Evolutionary conservation across 1,140 invertebrate species (phyloP), one percentile per base, ranked within the genome.

Genomic region (Anagrus nilaparvatae): DNA sequence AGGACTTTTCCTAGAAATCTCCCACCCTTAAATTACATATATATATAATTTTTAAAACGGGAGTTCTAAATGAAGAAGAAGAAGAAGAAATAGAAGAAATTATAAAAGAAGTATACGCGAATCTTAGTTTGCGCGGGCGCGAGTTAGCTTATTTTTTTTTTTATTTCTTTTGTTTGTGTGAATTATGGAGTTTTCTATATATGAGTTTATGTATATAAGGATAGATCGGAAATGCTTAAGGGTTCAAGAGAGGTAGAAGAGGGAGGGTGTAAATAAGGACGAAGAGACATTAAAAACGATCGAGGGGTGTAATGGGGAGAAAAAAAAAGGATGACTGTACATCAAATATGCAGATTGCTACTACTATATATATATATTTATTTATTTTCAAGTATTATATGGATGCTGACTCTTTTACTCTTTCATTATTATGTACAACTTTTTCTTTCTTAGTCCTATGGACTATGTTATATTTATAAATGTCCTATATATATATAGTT

Each of bases 271-370:
- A 40, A 34, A 44, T 40, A 46, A 37, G 32, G 41, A 34, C n/a
- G 25, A 35, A 41, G 38, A 44, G 47, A 44, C 27, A 41, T 39
- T 41, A 40, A 44, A 24, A 39, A 12, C 27, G 32, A 39, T 28
- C 23, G 40, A 14, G 19, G n/a, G 34, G 25, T 36, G 25, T 23
- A 36, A 24, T n/a, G 19, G 32, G 38, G 49, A 47, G 45, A 47
- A 51, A 48, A 44, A 46, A 41, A 47, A 48, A 48, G 53, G 44
- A 47, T 47, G 47, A 47, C 47, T 48, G 40, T 52, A 49, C 51
- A 43, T 53, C 51, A 53, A 57, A 49, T 55, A 54, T 48, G 52
- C 52, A 47, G 48, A 56, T 56, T 48, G 54, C n/a, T n/a, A n/a
- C n/a, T n/a, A n/a, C n/a, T n/a, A n/a, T n/a, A n/a, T n/a, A n/a